These are phyloP conservation scores for Fringilla coelebs DNA, from an alignment of 2,797 vertebrate genomes.

Conservation along the genomic window DNA sequence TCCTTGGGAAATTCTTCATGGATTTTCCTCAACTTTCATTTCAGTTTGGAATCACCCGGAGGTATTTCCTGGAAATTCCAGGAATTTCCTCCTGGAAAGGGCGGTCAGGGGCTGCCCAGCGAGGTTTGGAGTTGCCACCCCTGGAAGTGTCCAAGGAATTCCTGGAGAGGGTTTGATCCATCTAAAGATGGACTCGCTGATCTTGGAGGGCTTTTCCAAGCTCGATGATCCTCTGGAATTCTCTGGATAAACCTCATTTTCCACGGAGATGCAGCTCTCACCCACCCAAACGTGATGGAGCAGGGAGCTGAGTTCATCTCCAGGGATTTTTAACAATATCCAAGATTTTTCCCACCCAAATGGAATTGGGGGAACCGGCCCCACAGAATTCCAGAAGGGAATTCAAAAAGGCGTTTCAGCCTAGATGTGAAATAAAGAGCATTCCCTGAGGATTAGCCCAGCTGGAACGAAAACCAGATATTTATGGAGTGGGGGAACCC, in stretches of 20 bases:
- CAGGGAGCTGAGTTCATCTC: neutral
- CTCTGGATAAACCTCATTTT: neutral
- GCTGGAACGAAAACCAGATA: fast-evolving
- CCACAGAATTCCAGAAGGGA: fast-evolving
- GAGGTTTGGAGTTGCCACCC: neutral
- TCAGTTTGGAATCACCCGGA: neutral
- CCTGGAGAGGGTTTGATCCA: neutral
- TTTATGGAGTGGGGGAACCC: neutral
- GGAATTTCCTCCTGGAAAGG: neutral
- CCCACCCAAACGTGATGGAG: neutral
- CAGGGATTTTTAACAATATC: neutral
- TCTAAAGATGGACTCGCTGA: fast-evolving
- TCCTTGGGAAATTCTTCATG: neutral
- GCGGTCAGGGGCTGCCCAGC: neutral
- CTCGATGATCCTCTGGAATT: fast-evolving
- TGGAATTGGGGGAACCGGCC: neutral
- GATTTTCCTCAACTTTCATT: neutral
- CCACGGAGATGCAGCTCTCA: neutral
- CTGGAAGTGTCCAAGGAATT: neutral
- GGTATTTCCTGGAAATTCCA: neutral
- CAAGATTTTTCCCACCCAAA: neutral
- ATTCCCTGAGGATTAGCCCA: neutral
- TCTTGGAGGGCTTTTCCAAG: neutral
- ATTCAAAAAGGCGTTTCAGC: neutral
- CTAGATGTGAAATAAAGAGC: neutral